phyloP scores from a whole-genome alignment of 1,140 invertebrate genomes.

The Brachionus rubens region DNA sequence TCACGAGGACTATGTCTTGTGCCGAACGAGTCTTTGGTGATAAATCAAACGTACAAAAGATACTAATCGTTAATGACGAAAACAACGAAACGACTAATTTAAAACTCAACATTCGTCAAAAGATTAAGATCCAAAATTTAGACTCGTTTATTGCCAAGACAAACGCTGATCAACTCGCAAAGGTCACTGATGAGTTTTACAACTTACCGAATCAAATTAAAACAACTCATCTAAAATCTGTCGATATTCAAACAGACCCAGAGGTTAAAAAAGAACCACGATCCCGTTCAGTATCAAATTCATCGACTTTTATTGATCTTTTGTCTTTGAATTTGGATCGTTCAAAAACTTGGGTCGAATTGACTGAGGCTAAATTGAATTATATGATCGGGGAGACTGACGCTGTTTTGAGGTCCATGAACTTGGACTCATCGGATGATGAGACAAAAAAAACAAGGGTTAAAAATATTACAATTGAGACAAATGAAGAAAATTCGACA shows the following conservation, averaged over 20 bases:
- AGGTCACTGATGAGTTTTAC: background rate
- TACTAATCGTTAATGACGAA: background rate
- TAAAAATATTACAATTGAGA: background rate
- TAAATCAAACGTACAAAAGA: background rate
- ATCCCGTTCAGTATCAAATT: background rate
- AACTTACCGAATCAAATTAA: background rate
- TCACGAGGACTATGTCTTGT: too few relatives aligned
- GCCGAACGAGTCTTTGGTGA: too few relatives aligned
- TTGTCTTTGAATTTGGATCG: constrained; percentile 29
- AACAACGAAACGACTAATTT: background rate
- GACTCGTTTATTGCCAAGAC: background rate
- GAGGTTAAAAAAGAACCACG: background rate
- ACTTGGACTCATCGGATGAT: constrained; percentile 1
- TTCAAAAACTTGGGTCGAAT: constrained; percentile 44
- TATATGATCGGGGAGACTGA: constrained; percentile 45
- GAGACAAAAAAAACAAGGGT: background rate
- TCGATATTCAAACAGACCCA: background rate
- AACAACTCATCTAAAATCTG: constrained; percentile 1
- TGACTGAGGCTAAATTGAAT: constrained; percentile 45
- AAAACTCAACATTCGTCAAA: constrained; percentile 2
- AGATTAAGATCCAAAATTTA: constrained; percentile 33
- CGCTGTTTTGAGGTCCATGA: constrained; percentile 26
- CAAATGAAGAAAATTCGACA: background rate
- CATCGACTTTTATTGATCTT: constrained; percentile 40
- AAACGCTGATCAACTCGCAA: background rate